Evolutionary conservation across 2,888 invertebrate species (phyloP).

Genomic region (Scaptomyza polygonia): DNA sequence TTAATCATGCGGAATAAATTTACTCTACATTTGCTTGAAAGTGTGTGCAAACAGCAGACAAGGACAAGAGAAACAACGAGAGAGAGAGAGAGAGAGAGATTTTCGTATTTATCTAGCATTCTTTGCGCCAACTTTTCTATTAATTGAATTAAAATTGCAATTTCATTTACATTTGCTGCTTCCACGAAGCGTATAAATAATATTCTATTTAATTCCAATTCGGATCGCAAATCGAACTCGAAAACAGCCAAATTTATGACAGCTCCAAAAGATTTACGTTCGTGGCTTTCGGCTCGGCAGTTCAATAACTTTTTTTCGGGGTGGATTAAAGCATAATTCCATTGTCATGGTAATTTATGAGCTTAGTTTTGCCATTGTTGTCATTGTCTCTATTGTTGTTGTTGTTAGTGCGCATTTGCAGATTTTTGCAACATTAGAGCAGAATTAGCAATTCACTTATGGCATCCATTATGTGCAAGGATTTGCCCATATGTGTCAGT

Average conservation of each 20-base stretch:
- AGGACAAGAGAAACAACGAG: too few relatives aligned
- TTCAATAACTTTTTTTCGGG: constrained; percentile 71
- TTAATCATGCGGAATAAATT: constrained; percentile 84
- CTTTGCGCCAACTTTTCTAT: constrained; percentile 34
- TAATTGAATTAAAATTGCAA: constrained; percentile 76
- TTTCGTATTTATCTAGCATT: constrained; percentile 8
- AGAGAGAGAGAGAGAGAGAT: background rate
- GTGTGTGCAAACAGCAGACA: constrained; percentile 18
- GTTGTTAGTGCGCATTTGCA: constrained; percentile 9
- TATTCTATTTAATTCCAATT: constrained; percentile 60
- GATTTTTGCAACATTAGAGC: constrained; percentile 66
- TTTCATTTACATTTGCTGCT: constrained; percentile 47
- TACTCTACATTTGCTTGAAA: constrained; percentile 57
- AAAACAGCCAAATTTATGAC: constrained; percentile 69
- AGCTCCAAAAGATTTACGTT: constrained; percentile 71
- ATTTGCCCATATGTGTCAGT: constrained; percentile 66
- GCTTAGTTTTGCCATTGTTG: constrained; percentile 70
- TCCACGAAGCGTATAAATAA: constrained; percentile 61
- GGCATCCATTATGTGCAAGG: constrained; percentile 60
- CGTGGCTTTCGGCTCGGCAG: constrained; percentile 36
- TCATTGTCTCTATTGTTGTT: constrained; percentile 29
- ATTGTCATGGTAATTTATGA: constrained; percentile 79
- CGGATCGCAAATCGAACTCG: constrained; percentile 54
- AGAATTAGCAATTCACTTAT: constrained; percentile 68
- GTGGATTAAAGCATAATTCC: constrained; percentile 70